Evolutionary conservation across 1,140 invertebrate genomes (phyloP).

Genomic region (Heliconius congener): DNA sequence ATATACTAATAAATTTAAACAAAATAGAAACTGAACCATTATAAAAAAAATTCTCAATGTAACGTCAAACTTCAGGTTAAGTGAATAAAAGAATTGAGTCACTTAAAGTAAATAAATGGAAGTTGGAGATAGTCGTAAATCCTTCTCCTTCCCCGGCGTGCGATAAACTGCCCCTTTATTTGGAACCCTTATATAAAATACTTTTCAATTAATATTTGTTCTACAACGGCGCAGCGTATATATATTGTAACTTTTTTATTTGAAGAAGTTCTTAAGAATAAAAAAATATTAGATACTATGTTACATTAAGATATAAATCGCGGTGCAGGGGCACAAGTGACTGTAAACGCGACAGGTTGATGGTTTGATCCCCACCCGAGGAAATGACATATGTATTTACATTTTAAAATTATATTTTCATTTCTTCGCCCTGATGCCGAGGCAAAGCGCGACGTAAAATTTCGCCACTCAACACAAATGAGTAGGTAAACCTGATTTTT

Average conservation of each 20-base stretch:
- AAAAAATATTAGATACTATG: too few species aligned
- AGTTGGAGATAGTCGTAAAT: neutral
- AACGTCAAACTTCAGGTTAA: neutral
- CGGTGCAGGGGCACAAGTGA: too few species aligned
- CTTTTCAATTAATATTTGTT: neutral
- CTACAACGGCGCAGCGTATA: too few species aligned
- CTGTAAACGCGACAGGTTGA: too few species aligned
- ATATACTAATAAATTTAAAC: neutral
- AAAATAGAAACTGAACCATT: neutral
- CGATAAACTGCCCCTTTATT: conserved; percentile 40
- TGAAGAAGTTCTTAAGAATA: neutral
- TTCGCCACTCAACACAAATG: too few species aligned
- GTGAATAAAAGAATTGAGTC: conserved; percentile 5
- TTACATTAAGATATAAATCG: too few species aligned
- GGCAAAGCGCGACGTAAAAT: too few species aligned
- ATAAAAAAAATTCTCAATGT: neutral
- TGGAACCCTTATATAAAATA: conserved; percentile 40
- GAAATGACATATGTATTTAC: too few species aligned
- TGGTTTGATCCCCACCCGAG: too few species aligned
- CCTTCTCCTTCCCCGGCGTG: conserved; percentile 37
- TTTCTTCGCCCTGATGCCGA: too few species aligned
- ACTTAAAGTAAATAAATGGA: conserved; percentile 12
- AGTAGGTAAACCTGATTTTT: too few species aligned
- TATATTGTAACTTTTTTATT: conserved; percentile 38
- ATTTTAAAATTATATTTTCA: too few species aligned